Evolutionary conservation across 2,888 invertebrate genomes (phyloP).

Genomic region (Fabriciana adippe): DNA sequence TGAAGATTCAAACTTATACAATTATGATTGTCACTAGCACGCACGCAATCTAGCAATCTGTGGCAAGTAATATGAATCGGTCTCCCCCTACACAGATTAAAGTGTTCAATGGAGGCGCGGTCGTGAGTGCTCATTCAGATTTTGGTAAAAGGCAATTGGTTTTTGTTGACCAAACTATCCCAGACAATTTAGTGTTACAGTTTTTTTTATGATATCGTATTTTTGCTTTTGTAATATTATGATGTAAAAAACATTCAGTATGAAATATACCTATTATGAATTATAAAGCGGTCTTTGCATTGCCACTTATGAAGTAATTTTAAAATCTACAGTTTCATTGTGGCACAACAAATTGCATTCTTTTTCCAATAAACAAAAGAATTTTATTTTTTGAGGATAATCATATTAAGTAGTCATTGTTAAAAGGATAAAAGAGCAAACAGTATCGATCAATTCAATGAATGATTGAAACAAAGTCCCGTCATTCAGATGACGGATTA

Average conservation of each 20-base stretch:
- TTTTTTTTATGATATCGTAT: background rate
- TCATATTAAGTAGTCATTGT: constrained; percentile 11
- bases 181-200: constrained; percentile 12
- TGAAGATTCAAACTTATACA: constrained; percentile 7
- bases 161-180: constrained; percentile 33
- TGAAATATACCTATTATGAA: too few relatives aligned
- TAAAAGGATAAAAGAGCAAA: constrained; percentile 23
- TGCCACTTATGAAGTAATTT: too few relatives aligned
- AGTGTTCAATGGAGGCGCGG: constrained; percentile 33
- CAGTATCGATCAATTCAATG: constrained; percentile 36
- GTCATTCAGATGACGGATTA: constrained; percentile 51
- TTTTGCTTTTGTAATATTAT: too few relatives aligned
- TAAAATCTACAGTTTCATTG: too few relatives aligned
- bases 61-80: constrained; percentile 29
- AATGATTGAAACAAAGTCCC: constrained; percentile 56
- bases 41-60: constrained; percentile 19
- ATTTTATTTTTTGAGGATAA: constrained; percentile 14
- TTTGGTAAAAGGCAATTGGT: constrained; percentile 40
- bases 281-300: too few relatives aligned
- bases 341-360: too few relatives aligned
- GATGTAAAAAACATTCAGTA: too few relatives aligned
- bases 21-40: constrained; percentile 14
- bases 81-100: constrained; percentile 33
- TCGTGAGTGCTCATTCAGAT: constrained; percentile 32
- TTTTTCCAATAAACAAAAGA: constrained; percentile 7